Percentiles rank a stretch among this genome's conserved stretches.
phyloP scores from a whole-genome alignment of 2,888 invertebrate species.

The Adelognathus sp. region DNA sequence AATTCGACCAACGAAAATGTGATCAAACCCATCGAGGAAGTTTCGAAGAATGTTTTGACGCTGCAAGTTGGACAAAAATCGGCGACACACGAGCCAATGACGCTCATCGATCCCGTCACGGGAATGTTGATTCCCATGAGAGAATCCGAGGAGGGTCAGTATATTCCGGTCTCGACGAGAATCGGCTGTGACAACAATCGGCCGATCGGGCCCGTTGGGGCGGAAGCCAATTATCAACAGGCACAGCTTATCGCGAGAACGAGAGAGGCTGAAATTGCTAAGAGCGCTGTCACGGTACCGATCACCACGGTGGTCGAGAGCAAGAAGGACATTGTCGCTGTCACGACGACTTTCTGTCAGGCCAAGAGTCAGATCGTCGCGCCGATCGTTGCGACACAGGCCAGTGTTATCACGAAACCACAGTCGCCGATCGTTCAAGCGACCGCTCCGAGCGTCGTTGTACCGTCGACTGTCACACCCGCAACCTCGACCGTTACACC shows the following conservation, averaged over 20 bases:
- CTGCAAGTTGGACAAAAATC: slow-evolving; percentile 71
- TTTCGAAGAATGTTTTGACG: neutral
- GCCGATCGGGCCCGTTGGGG: slow-evolving; percentile 61
- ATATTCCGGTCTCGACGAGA: slow-evolving; percentile 84
- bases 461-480: slow-evolving; percentile 63
- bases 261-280: slow-evolving; percentile 62
- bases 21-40: slow-evolving; percentile 30
- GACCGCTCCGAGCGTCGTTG: slow-evolving; percentile 62
- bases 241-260: slow-evolving; percentile 56
- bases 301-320: slow-evolving; percentile 67
- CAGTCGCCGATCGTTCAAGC: slow-evolving; percentile 70
- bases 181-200: too few relatives aligned
- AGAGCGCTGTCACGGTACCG: slow-evolving; percentile 69
- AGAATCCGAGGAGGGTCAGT: slow-evolving; percentile 87
- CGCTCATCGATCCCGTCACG: slow-evolving; percentile 89
- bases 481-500: slow-evolving; percentile 60
- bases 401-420: slow-evolving; percentile 74
- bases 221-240: slow-evolving; percentile 59
- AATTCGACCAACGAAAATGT: neutral
- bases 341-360: slow-evolving; percentile 54
- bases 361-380: slow-evolving; percentile 65
- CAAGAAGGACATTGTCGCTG: slow-evolving; percentile 64
- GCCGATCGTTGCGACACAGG: slow-evolving; percentile 66
- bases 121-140: slow-evolving; percentile 87
- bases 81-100: slow-evolving; percentile 83